A percentile compares a stretch with the other conserved stretches of the same genome.
Conservation (phyloP, 1,140 invertebrate genomes). For the Heliconius congener region DNA sequence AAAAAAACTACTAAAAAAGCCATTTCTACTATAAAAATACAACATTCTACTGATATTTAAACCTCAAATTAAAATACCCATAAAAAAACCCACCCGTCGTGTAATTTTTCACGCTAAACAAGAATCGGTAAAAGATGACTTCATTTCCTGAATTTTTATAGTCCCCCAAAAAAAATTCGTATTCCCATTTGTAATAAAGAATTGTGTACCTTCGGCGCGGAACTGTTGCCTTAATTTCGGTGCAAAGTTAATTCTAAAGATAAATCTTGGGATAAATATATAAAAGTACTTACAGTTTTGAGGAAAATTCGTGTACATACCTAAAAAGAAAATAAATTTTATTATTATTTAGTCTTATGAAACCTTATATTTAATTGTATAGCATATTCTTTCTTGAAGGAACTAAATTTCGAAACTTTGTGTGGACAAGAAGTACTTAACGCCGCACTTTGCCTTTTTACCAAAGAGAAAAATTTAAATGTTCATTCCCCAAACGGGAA, state of each 20-base stretch:
- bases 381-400: too few relatives aligned
- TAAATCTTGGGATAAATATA: not conserved
- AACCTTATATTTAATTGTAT: not conserved
- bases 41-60: too few relatives aligned
- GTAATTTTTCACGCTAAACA: constrained; percentile 34
- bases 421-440: too few relatives aligned
- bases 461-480: too few relatives aligned
- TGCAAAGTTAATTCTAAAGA: constrained; percentile 1
- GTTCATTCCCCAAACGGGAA: too few relatives aligned
- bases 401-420: too few relatives aligned
- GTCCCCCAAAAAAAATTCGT: not conserved
- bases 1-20: too few relatives aligned
- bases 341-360: not conserved
- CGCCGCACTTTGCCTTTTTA: too few relatives aligned
- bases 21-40: not conserved
- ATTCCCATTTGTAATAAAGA: constrained; percentile 4
- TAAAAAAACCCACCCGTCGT: constrained; percentile 10
- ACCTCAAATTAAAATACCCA: constrained; percentile 22
- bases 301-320: not conserved
- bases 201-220: not conserved
- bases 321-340: not conserved
- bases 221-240: not conserved
- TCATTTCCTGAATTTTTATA: constrained; percentile 22
- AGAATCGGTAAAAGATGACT: constrained; percentile 20
- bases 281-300: constrained; percentile 6